A percentile compares a stretch with the other conserved stretches of the same genome.
These are phyloP conservation scores for Tenthredo livida DNA, from an alignment of 2,888 invertebrate species.

Conservation along the genomic window DNA sequence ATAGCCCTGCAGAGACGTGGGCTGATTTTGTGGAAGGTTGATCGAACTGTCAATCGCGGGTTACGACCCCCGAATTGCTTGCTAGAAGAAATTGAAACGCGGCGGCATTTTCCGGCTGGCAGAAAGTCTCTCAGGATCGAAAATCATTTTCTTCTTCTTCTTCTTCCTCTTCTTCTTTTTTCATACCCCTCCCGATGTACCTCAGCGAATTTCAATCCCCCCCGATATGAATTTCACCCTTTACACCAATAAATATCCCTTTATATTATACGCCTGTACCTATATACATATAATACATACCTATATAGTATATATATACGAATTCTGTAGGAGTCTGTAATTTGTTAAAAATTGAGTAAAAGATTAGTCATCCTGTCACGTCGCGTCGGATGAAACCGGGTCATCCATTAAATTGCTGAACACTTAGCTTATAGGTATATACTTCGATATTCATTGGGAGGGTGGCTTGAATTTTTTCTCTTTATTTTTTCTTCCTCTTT, in stretches of 20 bases:
- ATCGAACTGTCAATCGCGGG: constrained; percentile 46
- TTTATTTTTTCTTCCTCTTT: background rate
- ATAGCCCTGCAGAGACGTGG: background rate
- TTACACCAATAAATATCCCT: background rate
- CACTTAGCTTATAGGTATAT: background rate
- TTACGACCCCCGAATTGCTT: constrained; percentile 29
- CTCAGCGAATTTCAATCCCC: background rate
- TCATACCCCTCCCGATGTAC: background rate
- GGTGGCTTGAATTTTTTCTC: background rate
- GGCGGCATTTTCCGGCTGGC: background rate
- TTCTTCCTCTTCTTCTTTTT: background rate
- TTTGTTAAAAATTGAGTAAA: constrained; percentile 21
- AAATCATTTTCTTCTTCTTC: background rate
- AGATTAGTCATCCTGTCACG: constrained; percentile 28
- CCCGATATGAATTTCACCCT: background rate
- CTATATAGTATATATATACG: background rate
- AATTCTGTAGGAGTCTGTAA: background rate
- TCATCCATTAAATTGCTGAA: constrained; percentile 20
- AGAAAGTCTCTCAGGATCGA: background rate
- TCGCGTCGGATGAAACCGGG: background rate
- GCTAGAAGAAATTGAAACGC: constrained; percentile 44
- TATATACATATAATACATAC: background rate
- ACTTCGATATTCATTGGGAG: constrained; percentile 1
- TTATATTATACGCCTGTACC: background rate
- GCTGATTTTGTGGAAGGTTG: constrained; percentile 7